Evolutionary conservation across 2,113 vertebrate genomes (phyloP), one percentile per base, ranked within the genome.

Genomic region (Prunella himalayana): DNA sequence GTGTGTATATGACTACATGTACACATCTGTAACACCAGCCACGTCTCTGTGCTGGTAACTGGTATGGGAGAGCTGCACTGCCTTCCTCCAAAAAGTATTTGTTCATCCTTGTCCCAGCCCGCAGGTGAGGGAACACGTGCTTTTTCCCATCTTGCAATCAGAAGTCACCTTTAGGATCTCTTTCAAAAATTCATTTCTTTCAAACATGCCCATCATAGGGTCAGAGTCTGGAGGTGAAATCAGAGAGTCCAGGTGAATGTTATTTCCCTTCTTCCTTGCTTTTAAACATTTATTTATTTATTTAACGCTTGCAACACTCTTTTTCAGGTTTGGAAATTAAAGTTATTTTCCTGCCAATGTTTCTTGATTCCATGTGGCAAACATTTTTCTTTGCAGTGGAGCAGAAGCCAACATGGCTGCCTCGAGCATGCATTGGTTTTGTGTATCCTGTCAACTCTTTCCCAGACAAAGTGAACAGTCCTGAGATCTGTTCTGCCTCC

Each of bases 361-460:
- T 95, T 96, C 93, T 72, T 82, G 80, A 60, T 92, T 92, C 92
- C 94, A 92, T 95, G 92, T 88, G 88, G 94, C 88, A 95, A 94
- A 75, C 11, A 17, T 75, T 95, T 71, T 51, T 60, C 53, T 95
- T 93, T 88, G 65, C 90, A 97, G 80, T 27, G 90, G 72, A 90
- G 93, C 79, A 93, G 95, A 57, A 96, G 95, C 94, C 94, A 96
- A 15, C 53, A 39, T 84, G 90, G 93, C 88, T 97, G 94, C 72
- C 93, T 95, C 0, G 1, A 81, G 31, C 10, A 1, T 22, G 65
- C 80, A 47, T 17, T 24, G 7, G 56, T 70, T 94, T 90, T 96
- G 92, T 93, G 87, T 95, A 83, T 95, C 71, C 93, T 96, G 81
- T 90, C 94, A 86, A 57, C 49, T 56, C 72, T 72, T 78, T 31